phyloP scores from a whole-genome alignment of 2,797 vertebrate species.

The Fistularia commersonii region DNA sequence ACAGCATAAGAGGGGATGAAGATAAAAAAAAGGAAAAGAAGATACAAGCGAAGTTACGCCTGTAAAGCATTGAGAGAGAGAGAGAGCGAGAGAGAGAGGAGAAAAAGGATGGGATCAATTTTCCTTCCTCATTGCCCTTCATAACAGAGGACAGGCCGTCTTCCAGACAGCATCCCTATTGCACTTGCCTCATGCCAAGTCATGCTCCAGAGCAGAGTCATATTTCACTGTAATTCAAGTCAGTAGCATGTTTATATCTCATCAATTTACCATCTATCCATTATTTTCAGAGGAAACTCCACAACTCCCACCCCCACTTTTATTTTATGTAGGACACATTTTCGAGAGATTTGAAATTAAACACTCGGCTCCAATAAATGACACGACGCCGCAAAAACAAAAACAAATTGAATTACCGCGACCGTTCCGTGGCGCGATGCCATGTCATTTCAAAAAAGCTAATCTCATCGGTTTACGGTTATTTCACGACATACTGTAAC shows the following conservation, averaged over 20 bases:
- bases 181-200: conserved; percentile 63
- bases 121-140: conserved; percentile 54
- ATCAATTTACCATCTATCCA: conserved; percentile 8
- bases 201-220: conserved; percentile 45
- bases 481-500: not conserved
- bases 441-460: not conserved
- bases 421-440: not conserved
- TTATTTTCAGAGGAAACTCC: not conserved
- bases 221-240: conserved; percentile 65
- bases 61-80: conserved; percentile 3
- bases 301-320: too few relatives aligned
- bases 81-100: conserved; percentile 16
- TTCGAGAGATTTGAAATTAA: too few relatives aligned
- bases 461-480: not conserved
- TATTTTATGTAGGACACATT: too few relatives aligned
- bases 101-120: conserved; percentile 52
- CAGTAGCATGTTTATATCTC: conserved; percentile 41
- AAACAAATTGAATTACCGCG: conserved; percentile 2
- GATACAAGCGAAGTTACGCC: conserved; percentile 22
- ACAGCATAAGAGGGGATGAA: conserved; percentile 19
- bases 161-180: conserved; percentile 54
- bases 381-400: not conserved
- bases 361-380: not conserved
- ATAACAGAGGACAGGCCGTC: conserved; percentile 46
- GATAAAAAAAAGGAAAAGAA: conserved; percentile 23